Evolutionary conservation across 1,140 invertebrate genomes (phyloP).

Genomic region (Cydia fagiglandana): DNA sequence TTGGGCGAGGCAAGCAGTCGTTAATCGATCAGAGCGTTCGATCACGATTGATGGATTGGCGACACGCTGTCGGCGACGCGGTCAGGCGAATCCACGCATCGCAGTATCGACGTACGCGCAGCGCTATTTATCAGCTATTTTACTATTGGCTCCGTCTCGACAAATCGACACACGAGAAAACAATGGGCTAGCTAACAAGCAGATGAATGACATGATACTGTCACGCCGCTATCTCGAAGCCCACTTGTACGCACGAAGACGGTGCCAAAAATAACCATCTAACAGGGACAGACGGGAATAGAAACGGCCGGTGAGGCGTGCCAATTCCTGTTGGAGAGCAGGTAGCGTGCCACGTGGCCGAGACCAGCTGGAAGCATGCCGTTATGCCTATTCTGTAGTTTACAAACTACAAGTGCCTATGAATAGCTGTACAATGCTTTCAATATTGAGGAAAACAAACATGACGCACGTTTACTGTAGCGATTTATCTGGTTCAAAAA

Average conservation of each 20-base stretch:
- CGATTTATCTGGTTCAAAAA: neutral
- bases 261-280: constrained; percentile 72
- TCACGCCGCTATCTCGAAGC: constrained; percentile 50
- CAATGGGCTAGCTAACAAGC: constrained; percentile 72
- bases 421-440: neutral
- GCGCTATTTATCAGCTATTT: constrained; percentile 49
- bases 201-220: constrained; percentile 74
- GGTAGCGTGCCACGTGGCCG: constrained; percentile 57
- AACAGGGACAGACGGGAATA: constrained; percentile 73
- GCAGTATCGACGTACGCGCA: constrained; percentile 46
- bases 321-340: constrained; percentile 63
- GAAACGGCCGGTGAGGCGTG: constrained; percentile 59
- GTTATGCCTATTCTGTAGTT: neutral
- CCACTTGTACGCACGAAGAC: constrained; percentile 68
- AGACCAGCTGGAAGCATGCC: constrained; percentile 23
- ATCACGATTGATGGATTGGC: constrained; percentile 67
- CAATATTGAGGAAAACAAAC: neutral
- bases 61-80: constrained; percentile 55
- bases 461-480: neutral
- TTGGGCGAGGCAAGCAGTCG: constrained; percentile 46
- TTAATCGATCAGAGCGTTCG: constrained; percentile 67
- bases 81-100: constrained; percentile 32
- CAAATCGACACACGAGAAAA: constrained; percentile 71
- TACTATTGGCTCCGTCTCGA: constrained; percentile 64
- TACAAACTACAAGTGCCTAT: neutral